phyloP scores from a whole-genome alignment of 2,113 vertebrate species.

The Gopherus evgoodei region DNA sequence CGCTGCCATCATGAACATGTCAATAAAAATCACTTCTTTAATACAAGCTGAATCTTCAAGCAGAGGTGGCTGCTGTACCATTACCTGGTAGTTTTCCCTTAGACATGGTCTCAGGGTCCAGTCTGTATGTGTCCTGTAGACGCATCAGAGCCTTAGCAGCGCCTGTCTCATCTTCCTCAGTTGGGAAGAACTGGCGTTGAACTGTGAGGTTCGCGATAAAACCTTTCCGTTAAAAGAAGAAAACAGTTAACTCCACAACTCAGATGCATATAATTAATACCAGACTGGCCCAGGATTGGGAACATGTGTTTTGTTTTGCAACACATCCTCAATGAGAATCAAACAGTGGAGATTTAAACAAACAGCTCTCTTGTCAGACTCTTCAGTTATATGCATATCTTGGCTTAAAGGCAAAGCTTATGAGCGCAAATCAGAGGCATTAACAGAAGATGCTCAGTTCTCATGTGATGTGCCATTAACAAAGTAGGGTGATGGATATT shows the following conservation, averaged over 20 bases:
- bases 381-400: not conserved
- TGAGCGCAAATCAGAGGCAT: not conserved
- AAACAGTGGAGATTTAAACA: not conserved
- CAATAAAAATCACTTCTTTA: not conserved
- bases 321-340: not conserved
- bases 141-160: slow-evolving; percentile 97
- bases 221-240: slow-evolving; percentile 76
- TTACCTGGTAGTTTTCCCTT: slow-evolving; percentile 93
- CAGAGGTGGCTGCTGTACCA: not conserved
- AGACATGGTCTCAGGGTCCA: slow-evolving; percentile 93
- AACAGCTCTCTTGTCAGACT: not conserved
- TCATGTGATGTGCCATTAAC: not conserved
- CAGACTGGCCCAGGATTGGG: not conserved
- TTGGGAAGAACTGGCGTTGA: slow-evolving; percentile 94
- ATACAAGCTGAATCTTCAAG: not conserved
- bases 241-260: slow-evolving; percentile 3
- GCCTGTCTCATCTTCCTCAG: slow-evolving; percentile 92
- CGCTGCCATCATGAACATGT: not conserved
- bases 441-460: not conserved
- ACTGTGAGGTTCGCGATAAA: slow-evolving; percentile 94
- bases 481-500: not conserved
- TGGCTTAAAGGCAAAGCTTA: not conserved
- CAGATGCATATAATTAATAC: not conserved
- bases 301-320: slow-evolving; percentile 6
- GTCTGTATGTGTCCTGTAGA: slow-evolving; percentile 95